These are phyloP conservation scores for Cosmia trapezina DNA, from an alignment of 2,888 invertebrate species.

Conservation along the genomic window DNA sequence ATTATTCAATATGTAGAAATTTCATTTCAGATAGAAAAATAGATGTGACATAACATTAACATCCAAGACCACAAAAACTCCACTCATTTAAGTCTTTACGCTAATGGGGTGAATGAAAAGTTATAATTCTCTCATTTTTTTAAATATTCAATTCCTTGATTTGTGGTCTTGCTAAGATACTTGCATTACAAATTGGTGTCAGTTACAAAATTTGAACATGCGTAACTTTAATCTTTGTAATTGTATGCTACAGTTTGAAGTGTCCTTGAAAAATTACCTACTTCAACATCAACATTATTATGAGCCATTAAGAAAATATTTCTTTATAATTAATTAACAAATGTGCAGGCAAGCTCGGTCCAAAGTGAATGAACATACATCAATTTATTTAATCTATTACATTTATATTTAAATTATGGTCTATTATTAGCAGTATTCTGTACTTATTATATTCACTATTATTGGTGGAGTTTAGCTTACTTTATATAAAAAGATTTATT, in stretches of 20 bases:
- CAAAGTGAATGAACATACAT: conserved; percentile 64
- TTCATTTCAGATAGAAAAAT: conserved; percentile 85
- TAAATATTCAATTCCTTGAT: conserved; percentile 65
- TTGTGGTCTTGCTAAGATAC: conserved; percentile 78
- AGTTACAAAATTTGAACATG: conserved; percentile 56
- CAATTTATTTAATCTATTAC: conserved; percentile 42
- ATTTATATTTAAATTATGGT: conserved; percentile 38
- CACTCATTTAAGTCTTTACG: conserved; percentile 46
- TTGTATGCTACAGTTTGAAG: conserved; percentile 61
- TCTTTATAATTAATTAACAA: conserved; percentile 84
- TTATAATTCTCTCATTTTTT: conserved; percentile 54
- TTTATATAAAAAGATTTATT: neutral
- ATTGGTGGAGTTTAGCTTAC: conserved; percentile 24
- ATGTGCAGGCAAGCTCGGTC: conserved; percentile 81
- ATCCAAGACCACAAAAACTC: conserved; percentile 76
- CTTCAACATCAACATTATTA: conserved; percentile 72
- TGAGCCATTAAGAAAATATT: conserved; percentile 82
- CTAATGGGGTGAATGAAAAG: conserved; percentile 59
- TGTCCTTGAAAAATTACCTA: conserved; percentile 77
- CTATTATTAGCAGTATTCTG: conserved; percentile 50
- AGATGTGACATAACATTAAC: conserved; percentile 84
- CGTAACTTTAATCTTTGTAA: conserved; percentile 61
- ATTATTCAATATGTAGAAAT: conserved; percentile 76
- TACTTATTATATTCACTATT: conserved; percentile 45
- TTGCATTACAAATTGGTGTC: conserved; percentile 53